Evolutionary conservation across 2,113 vertebrate species (phyloP).

Genomic region (Empidonax alnorum): DNA sequence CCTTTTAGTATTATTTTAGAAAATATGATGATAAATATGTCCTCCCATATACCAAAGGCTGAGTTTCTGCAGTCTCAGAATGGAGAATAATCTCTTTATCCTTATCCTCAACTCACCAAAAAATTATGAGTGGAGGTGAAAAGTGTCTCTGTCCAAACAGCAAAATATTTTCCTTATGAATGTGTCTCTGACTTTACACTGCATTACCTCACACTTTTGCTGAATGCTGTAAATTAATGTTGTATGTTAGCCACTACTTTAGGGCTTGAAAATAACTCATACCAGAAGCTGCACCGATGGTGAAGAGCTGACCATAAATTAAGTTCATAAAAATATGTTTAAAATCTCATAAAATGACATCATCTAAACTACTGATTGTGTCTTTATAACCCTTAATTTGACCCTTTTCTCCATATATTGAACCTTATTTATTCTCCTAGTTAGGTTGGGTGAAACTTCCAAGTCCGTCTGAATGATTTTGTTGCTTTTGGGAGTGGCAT

Average conservation of each 20-base stretch:
- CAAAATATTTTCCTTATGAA: constrained; percentile 78
- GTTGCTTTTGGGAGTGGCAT: not conserved
- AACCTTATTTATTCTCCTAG: not conserved
- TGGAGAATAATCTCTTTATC: constrained; percentile 74
- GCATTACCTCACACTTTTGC: not conserved
- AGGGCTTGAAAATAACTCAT: not conserved
- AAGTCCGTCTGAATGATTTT: not conserved
- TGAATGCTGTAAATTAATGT: not conserved
- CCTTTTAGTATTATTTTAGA: constrained; percentile 66
- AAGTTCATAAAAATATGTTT: not conserved
- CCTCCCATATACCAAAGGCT: constrained; percentile 21
- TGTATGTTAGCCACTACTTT: not conserved
- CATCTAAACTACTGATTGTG: not conserved
- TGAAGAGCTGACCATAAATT: not conserved
- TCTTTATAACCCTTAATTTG: not conserved
- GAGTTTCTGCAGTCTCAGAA: constrained; percentile 42
- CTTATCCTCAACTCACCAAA: constrained; percentile 23
- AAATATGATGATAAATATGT: constrained; percentile 60
- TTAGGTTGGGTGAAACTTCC: not conserved
- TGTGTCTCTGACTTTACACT: constrained; percentile 41
- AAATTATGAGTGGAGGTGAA: constrained; percentile 60
- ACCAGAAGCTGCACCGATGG: not conserved
- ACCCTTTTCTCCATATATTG: not conserved
- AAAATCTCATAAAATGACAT: not conserved
- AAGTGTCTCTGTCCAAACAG: constrained; percentile 62